Base-by-base conservation (phyloP, 1,140 invertebrate species). In the Drosophila tropicalis region DNA sequence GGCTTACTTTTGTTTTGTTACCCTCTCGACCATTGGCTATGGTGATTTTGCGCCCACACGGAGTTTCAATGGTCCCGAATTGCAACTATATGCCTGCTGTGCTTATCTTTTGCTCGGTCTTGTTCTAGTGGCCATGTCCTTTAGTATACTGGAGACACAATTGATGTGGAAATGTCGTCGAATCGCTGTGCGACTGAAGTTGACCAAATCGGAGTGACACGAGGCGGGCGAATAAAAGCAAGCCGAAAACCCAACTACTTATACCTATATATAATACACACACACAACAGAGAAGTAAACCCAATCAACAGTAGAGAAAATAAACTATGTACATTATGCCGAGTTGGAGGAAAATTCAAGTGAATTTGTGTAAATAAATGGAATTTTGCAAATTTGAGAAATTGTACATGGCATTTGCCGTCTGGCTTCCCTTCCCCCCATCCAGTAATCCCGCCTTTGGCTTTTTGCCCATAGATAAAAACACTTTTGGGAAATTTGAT, bases 81-180 rank as follows among this genome's bases (percentile, higher is more conserved):
- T 95, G 25, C 96, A 97, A 91, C 93, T 98, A 69, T 95, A 97
- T 32, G 95, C 96, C 10, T 97, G 96, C 91, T 97, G 97, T 90
- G 93, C 97, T 1, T 98, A 98, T 91, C 92, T 98, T 39, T 94
- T 98, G 39, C 94, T 98, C 72, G 98, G 98, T 22, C 94, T 98
- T 32, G 96, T 98, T 12, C 92, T 98, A 34, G 95, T 98, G 76
- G 97, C 97, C 1, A 98, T 98, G 97, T 97, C 97, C 62, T 98
- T 98, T 87, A 97, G 96, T 91, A 93, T 98, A 34, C 95, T 98
- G 67, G 97, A 98, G 92, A 97, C 98, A 71, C 97, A 98, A 92
- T 95, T 98, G 1, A 94, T 96, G 41, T 93, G 94, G 71, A 95
- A 96, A 81, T 96, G 96, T 93, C 94, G 94, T 84, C 93, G 95